These are phyloP conservation scores for Anoplolepis gracilipes DNA, from an alignment of 1,140 invertebrate genomes.

Conservation along the genomic window DNA sequence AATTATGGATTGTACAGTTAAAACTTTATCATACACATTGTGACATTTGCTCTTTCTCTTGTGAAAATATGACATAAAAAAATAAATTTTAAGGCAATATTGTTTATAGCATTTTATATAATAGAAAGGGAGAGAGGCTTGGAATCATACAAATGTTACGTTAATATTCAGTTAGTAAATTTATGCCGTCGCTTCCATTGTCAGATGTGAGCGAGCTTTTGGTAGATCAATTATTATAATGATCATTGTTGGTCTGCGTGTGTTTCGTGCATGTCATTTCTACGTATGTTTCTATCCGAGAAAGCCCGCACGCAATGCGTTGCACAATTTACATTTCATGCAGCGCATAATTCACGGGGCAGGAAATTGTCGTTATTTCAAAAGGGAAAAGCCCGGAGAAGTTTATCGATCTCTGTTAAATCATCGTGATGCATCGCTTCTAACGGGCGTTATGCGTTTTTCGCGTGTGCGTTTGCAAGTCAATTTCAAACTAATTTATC, in stretches of 20 bases:
- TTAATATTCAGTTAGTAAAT: constrained; percentile 23
- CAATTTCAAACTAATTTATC: background rate
- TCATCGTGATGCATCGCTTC: background rate
- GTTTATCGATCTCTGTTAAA: constrained; percentile 22
- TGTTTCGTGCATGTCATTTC: constrained; percentile 29
- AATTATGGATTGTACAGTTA: background rate
- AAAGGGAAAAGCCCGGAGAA: constrained; percentile 2
- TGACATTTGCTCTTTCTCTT: no score
- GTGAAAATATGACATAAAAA: background rate
- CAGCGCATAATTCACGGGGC: background rate
- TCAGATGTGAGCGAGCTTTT: constrained; percentile 50
- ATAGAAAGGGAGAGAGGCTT: background rate
- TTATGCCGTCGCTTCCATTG: background rate
- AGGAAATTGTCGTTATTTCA: constrained; percentile 7
- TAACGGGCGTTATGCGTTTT: background rate
- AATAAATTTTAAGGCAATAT: background rate
- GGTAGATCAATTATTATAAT: constrained; percentile 45
- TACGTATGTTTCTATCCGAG: constrained; percentile 20
- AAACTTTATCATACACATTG: background rate
- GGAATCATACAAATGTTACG: background rate
- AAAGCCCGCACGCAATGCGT: constrained; percentile 38
- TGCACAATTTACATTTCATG: constrained; percentile 42
- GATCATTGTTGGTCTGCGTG: background rate
- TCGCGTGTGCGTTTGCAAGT: background rate
- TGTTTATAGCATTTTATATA: background rate